phyloP scores from a whole-genome alignment of 2,113 vertebrate species.

The Numenius arquata region DNA sequence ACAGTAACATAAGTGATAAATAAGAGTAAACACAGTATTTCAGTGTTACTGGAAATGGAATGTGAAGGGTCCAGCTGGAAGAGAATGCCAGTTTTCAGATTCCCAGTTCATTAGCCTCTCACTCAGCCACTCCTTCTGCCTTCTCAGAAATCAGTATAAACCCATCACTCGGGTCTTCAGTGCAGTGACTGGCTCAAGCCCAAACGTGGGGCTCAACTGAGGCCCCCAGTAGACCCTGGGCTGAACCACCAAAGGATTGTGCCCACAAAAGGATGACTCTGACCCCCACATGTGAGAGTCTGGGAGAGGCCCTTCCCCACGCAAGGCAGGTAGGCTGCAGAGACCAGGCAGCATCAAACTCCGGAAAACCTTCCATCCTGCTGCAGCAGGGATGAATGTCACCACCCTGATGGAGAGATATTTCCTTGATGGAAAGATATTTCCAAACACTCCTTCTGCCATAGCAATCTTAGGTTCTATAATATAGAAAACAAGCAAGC shows the following conservation, averaged over 20 bases:
- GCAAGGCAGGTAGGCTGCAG: rapidly evolving
- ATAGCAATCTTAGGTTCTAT: not conserved
- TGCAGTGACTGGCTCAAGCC: rapidly evolving
- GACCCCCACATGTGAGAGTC: rapidly evolving
- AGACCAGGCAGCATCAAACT: not conserved
- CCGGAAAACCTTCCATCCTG: rapidly evolving
- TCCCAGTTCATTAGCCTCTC: not conserved
- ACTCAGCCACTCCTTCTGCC: not conserved
- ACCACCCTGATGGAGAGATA: not conserved
- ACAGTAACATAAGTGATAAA: not conserved
- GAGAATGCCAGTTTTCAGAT: not conserved
- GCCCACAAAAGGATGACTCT: not conserved
- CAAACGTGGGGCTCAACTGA: not conserved
- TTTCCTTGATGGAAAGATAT: not conserved
- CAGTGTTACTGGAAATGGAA: not conserved
- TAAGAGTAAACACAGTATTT: not conserved
- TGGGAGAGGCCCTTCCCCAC: not conserved
- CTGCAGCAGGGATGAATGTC: not conserved
- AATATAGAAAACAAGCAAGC: not conserved
- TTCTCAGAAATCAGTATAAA: not conserved
- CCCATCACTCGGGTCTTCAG: not conserved
- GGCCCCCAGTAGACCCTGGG: not conserved
- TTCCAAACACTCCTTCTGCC: not conserved
- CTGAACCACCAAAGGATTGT: not conserved
- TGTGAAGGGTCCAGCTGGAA: not conserved